These are phyloP conservation scores for Anhinga rufa DNA, from an alignment of 2,113 vertebrate genomes.

Conservation along the genomic window DNA sequence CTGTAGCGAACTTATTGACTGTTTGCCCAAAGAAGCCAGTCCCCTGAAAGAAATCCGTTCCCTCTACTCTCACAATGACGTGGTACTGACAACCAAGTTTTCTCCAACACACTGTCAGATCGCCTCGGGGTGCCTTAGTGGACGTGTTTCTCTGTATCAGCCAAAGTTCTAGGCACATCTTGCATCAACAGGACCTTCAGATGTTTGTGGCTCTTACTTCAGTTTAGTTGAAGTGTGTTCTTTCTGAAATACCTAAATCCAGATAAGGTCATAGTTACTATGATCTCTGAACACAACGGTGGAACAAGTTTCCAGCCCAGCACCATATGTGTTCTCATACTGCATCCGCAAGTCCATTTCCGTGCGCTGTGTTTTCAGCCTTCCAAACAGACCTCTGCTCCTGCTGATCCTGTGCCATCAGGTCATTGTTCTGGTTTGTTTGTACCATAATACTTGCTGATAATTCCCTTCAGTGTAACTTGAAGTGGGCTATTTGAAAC, in stretches of 20 bases:
- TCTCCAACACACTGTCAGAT: constrained; percentile 99
- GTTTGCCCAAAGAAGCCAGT: constrained; percentile 88
- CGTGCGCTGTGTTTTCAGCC: not conserved
- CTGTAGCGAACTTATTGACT: constrained; percentile 95
- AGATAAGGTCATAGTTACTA: constrained; percentile 17
- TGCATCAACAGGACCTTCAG: constrained; percentile 23
- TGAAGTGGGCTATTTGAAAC: not conserved
- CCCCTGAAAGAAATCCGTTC: constrained; percentile 90
- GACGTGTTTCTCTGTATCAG: constrained; percentile 95
- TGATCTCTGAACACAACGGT: not conserved
- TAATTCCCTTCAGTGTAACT: not conserved
- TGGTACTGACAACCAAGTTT: constrained; percentile 98
- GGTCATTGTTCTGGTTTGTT: not conserved
- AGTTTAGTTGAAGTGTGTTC: constrained; percentile 60
- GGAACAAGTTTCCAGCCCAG: not conserved
- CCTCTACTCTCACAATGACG: constrained; percentile 95
- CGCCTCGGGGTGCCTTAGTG: constrained; percentile 98
- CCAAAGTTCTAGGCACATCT: constrained; percentile 89
- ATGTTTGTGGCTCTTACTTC: constrained; percentile 51
- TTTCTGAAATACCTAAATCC: constrained; percentile 15
- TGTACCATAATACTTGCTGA: not conserved
- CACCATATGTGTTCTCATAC: not conserved
- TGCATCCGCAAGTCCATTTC: not conserved
- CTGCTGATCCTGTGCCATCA: constrained; percentile 18
- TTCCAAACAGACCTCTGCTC: not conserved